Evolutionary conservation across 1,140 invertebrate genomes (phyloP), one percentile per base, ranked within the genome.

Genomic region (Drosophila pseudoobscura): DNA sequence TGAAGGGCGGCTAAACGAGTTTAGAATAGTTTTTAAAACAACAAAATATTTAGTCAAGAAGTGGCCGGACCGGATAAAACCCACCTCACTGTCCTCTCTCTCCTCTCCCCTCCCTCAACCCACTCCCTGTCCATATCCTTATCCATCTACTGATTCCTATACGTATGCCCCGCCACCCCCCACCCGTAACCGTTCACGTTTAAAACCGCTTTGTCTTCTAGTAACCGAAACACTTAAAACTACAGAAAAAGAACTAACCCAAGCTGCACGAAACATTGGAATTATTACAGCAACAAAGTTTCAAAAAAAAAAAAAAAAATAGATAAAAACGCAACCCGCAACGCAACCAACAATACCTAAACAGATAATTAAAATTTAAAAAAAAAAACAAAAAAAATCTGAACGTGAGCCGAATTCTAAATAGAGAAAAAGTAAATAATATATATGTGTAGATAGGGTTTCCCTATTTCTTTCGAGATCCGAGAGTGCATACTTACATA

Each of bases 11-110:
- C 83, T 76, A 69, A 62, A 74, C 26, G 24, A 53, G 46, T 60
- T 70, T 78, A 85, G 75, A 58, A 72, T 82, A 82, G 70, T 68
- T 57, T 87, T 75, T 57, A 62, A 76, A 60, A 29, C 26, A 47
- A 58, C 55, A 56, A 60, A 80, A 54, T 61, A 85, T 61, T 75
- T 80, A 87, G 82, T 80, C 82, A 78, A 75, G 64, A 78, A 75
- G 64, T 78, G 62, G 57, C 68, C 68, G 49, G 26, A 39, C 35
- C 35, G 35, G 35, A 39, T 39, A 39, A 54, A 60, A 39, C 51
- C 53, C 51, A 43, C 59, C 56, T 15, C 29, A 39, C 17, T 4
- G 11, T 44, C 8, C 39, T 22, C 7, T 64, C 31, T 53, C 22
- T 43, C 49, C 22, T 31, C 43, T 17, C 49, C 50, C 4, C 15